phyloP scores from a whole-genome alignment of 2,888 invertebrate genomes.

The Quadroppia sp. region DNA sequence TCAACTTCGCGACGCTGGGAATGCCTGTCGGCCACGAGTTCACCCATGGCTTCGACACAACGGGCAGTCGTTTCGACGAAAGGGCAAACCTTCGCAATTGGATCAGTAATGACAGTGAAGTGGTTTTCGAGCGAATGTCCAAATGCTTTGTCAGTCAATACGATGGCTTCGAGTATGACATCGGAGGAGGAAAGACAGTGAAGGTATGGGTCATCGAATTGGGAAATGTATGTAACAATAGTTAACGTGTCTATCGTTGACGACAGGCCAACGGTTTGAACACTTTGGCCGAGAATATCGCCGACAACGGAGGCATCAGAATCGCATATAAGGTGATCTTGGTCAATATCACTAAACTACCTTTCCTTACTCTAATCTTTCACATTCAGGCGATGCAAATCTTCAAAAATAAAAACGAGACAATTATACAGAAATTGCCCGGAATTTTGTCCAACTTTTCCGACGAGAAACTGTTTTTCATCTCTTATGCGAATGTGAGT shows the following conservation, averaged over 20 bases:
- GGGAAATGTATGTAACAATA: too few species aligned
- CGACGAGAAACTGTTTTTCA: too few species aligned
- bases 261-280: not conserved
- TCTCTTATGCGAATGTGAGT: not conserved
- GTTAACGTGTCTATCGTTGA: too few species aligned
- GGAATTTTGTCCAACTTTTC: not conserved
- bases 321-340: not conserved
- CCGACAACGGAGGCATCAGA: not conserved
- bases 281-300: not conserved
- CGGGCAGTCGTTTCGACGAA: not conserved
- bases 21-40: not conserved
- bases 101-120: not conserved
- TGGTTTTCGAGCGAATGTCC: not conserved
- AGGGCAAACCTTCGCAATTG: not conserved
- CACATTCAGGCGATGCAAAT: not conserved
- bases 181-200: too few species aligned
- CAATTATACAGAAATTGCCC: not conserved
- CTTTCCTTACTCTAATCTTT: not conserved
- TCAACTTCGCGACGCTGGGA: not conserved
- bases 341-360: too few species aligned
- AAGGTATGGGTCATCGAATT: too few species aligned
- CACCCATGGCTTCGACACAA: not conserved
- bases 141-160: too few species aligned
- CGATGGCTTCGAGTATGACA: too few species aligned
- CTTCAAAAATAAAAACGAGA: not conserved